Base-by-base conservation (phyloP, 2,113 vertebrate species). In the Cyprinodon brontotheroides region DNA sequence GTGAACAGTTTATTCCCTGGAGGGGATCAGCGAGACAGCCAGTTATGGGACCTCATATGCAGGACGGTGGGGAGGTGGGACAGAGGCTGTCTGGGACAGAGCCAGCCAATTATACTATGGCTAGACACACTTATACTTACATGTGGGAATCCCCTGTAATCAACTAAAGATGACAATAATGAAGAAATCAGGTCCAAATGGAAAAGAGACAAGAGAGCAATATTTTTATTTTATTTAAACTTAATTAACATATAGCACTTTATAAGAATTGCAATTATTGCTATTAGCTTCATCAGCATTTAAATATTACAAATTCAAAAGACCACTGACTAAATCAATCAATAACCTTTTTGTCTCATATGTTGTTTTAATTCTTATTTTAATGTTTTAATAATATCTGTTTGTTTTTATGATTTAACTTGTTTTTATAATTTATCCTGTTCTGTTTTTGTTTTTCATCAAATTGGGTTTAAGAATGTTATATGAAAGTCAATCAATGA, bases 21-120 rank as follows among this genome's bases (percentile, higher is more conserved):
- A 82, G 81, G 87, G 88, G 91, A 89, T 92, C 91, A 89, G 67
- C 11, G 13, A 88, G 75, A 82, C 90, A 93, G 90, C 93, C 91
- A 75, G 76, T 88, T 91, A 89, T 89, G 81, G 82, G 76, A 73
- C 80, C 78, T 77, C 69, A 84, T 87, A 82, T 78, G 57, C 75
- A 86, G 61, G 63, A 85, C 85, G 88, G 86, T 48, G 61, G 80
- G 87, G 74, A 88, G 87, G 91, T 85, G 87, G 82, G 80, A 85
- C 40, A 57, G 53, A 72, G 68, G 60, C 72, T 77, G 92, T 92
- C 93, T 93, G 89, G 77, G 79, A 74, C 72, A 10, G 77, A 90
- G 71, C 69, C 67, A 64, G 85, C 84, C 86, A 90, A 93, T 93
- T 93, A 92, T 90, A 85, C 79, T 45, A 50, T 76, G 91, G 76